Evolutionary conservation across 2,113 vertebrate genomes (phyloP).

Genomic region (Limanda limanda): DNA sequence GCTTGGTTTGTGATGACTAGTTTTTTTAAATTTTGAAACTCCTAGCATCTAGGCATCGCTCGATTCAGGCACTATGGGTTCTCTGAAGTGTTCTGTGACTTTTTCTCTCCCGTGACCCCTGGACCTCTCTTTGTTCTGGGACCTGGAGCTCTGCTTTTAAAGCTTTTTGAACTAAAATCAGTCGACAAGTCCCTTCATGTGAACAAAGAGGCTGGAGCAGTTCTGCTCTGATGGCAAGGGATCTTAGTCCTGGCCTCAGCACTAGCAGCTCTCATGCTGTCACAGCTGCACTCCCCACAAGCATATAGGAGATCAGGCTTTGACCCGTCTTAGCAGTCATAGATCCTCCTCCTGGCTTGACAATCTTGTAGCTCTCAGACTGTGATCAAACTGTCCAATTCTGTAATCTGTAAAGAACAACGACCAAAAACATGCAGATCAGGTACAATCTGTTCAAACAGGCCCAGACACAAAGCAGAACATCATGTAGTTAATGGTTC

Average conservation of each 20-base stretch:
- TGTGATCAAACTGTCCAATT: conserved; percentile 3
- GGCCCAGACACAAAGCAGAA: conserved; percentile 24
- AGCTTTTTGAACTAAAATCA: background rate
- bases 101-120: background rate
- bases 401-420: background rate
- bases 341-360: background rate
- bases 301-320: background rate
- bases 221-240: background rate
- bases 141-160: background rate
- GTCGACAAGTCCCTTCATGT: background rate
- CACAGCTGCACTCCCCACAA: background rate
- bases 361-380: background rate
- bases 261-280: background rate
- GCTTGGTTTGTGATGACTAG: background rate
- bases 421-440: conserved; percentile 4
- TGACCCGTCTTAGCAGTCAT: background rate
- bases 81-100: background rate
- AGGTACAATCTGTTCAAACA: conserved; percentile 47
- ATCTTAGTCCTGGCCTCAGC: background rate
- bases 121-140: background rate
- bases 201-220: background rate
- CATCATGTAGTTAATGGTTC: conserved; percentile 25
- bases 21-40: background rate
- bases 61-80: background rate
- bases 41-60: background rate